Evolutionary conservation across 2,113 vertebrate species (phyloP), one percentile per base, ranked within the genome.

Genomic region (Amphiprion ocellaris): DNA sequence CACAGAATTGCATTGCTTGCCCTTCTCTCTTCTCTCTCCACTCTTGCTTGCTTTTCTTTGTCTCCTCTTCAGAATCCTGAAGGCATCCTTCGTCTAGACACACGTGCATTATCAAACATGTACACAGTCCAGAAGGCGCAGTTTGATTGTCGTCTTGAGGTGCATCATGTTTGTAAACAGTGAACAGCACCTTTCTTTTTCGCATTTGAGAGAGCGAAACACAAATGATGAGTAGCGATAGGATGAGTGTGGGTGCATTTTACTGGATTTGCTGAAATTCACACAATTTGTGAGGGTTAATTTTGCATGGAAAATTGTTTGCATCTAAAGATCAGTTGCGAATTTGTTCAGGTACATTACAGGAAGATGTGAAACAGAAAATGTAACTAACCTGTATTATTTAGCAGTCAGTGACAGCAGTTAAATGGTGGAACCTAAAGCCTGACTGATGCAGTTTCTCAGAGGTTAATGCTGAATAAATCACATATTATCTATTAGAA

Each of bases 1-100:
- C 56, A 41, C 66, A 81, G 74, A 79, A 81, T 80, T 58, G 39
- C 53, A 37, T 77, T 82, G 77, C 67, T 65, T 62, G 52, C 33
- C 75, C 39, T 28, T 39, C 23, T 17, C 2, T 7, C 5, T 2
- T 59, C 28, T 17, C 28, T 17, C 21, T 4, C 9, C 1, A 55
- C 28, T 19, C 30, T 2, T 10, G 16, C 44, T 46, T 21, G 47
- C 21, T 39, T 44, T 52, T 68, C 62, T 65, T 55, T 69, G 59
- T 69, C 47, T 68, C 28, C 9, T 59, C 37, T 64, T 53, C 47
- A 81, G 55, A 87, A 65, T 59, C 71, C 37, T 66, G 24, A 70
- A 50, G 33, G 67, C n/a, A 23, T 28, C 56, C n/a, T 68, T 39
- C 69, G 52, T 66, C 53, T 74, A 59, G 26, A 67, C 72, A 28